Evolutionary conservation across 1,140 invertebrate species (phyloP).

Genomic region (Geopemphigus sp.): DNA sequence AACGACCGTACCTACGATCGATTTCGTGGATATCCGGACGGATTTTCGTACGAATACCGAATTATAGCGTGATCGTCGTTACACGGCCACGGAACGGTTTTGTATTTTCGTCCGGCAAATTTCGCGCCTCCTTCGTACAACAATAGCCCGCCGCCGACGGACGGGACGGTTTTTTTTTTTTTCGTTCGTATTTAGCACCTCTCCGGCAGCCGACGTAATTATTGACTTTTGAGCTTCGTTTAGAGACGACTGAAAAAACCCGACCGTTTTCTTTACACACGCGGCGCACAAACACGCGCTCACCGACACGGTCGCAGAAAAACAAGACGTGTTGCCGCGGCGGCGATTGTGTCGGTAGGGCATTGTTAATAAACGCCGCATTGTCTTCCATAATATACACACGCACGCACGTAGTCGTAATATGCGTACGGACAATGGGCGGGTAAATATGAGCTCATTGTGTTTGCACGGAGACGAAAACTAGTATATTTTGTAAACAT

Average conservation of each 20-base stretch:
- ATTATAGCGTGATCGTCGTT: too few species aligned
- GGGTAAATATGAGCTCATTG: conserved; percentile 48
- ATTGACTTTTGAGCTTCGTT: conserved; percentile 47
- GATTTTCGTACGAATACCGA: too few species aligned
- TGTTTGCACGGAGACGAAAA: conserved; percentile 47
- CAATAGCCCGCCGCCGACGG: conserved; percentile 1
- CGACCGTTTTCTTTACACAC: conserved; percentile 24
- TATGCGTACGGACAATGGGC: conserved; percentile 42
- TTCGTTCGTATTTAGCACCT: conserved; percentile 37
- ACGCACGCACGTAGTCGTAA: conserved; percentile 9
- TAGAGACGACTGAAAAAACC: conserved; percentile 12
- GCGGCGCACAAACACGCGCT: too few species aligned
- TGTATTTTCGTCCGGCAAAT: neutral
- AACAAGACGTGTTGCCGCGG: conserved; percentile 33
- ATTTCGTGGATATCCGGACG: too few species aligned
- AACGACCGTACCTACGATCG: too few species aligned
- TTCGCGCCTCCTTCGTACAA: neutral
- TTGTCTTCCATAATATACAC: conserved; percentile 29
- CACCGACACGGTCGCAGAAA: too few species aligned
- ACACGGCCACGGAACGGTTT: too few species aligned
- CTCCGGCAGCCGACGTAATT: conserved; percentile 8
- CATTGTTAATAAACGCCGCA: conserved; percentile 48
- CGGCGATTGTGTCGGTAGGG: conserved; percentile 21
- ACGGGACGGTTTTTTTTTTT: too few species aligned
- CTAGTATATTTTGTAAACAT: conserved; percentile 45